Evolutionary conservation across 2,797 vertebrate species (phyloP).

Genomic region (Prionace glauca): DNA sequence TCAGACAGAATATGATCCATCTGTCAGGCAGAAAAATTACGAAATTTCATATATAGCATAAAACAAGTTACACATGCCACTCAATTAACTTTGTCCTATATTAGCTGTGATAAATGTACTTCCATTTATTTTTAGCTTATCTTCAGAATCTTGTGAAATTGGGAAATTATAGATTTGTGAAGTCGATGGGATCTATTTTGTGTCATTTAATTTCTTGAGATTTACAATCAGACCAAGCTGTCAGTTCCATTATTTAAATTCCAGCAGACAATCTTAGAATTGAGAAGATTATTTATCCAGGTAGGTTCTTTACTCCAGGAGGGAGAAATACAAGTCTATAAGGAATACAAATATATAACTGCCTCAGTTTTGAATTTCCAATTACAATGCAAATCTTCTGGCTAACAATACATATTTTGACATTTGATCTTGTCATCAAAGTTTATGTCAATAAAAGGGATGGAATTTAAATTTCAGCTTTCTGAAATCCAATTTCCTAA

Average conservation of each 20-base stretch:
- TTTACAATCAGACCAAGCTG: not conserved
- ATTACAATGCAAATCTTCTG: too few species aligned
- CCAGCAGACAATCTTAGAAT: not conserved
- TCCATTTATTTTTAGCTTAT: not conserved
- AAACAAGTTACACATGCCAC: not conserved
- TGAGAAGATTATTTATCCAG: not conserved
- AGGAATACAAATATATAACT: not conserved
- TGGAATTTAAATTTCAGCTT: not conserved
- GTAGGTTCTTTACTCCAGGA: not conserved
- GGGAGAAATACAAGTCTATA: not conserved
- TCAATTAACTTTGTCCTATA: not conserved
- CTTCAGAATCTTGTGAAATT: not conserved
- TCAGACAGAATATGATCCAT: not conserved
- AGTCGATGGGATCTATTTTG: not conserved
- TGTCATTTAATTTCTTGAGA: not conserved
- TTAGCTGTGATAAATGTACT: not conserved
- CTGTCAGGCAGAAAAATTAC: not conserved
- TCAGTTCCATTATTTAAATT: not conserved
- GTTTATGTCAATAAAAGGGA: not conserved
- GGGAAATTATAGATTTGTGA: slow-evolving; percentile 11
- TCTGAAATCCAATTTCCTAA: not conserved
- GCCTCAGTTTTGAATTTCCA: not conserved
- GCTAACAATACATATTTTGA: not conserved
- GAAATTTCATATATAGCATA: too few species aligned
- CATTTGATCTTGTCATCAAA: not conserved